Evolutionary conservation across 2,888 invertebrate genomes (phyloP), one percentile per base, ranked within the genome.

Genomic region (Hirtodrosophila trivittata): DNA sequence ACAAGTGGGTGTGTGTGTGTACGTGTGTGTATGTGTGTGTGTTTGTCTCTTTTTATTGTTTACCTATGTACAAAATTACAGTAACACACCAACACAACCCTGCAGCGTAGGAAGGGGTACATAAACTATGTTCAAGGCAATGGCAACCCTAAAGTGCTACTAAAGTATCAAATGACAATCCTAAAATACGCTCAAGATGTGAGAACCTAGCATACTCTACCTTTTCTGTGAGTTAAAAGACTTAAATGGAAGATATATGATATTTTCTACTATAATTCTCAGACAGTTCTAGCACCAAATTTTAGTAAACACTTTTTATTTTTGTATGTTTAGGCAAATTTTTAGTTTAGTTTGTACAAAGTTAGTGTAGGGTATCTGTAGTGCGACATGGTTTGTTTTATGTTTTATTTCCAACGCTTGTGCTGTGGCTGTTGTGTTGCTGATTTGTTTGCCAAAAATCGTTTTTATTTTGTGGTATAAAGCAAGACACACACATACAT

Each of bases 371-470:
- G 18, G 18, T 21, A 21, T 21, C 5, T 21, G 18, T 21, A 57
- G 43, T 62, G 64, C 42, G 32, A 37, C 41, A 13, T 50, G 26
- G n/a, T n/a, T 1, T 14, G 14, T 39, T 45, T n/a, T 10, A 41
- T 33, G 28, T 39, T 39, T 35, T 38, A n/a, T 18, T 30, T 14
- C 21, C n/a, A 25, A 42, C 43, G 57, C 45, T 56, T 49, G 56
- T 54, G 51, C 59, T 82, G 63, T 35, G 62, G 43, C 46, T 52
- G 38, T 63, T 66, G 49, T 75, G 38, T 52, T 51, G 54, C 69
- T 80, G 86, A 86, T 80, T 80, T 80, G 84, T 86, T 86, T 83
- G 74, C 70, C 66, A 73, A 77, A 80, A 80, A 86, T 80, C 65
- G 69, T 73, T 86, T 80, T 80, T 80, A 76, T 73, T 77, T 72